Evolutionary conservation across 2,888 invertebrate genomes (phyloP), one percentile per base, ranked within the genome.

Genomic region (Drosophila gaucha): DNA sequence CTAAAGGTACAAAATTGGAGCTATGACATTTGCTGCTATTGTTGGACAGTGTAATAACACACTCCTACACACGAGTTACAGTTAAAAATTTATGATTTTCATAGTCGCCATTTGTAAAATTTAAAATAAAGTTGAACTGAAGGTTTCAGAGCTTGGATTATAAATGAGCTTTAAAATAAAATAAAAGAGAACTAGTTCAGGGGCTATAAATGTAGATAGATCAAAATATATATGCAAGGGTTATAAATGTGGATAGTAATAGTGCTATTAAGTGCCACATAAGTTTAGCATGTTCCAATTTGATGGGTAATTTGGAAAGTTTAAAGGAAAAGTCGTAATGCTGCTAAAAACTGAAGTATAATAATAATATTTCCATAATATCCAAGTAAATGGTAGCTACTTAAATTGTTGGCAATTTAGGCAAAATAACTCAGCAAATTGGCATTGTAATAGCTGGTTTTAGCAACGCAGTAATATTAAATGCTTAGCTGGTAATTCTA

Each of bases 41-140:
- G 69, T 76, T 75, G 78, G 59, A 24, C 59, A 84, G 82, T 80
- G 75, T 85, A 73, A 72, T 33, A 55, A 41, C 67, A 82, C 77
- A 67, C 57, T 71, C 54, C 39, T 43, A 50, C 57, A 58, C 12
- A 44, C 22, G 41, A 26, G 30, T 39, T 43, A 44, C 31, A 43
- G 49, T 86, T 72, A 78, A 84, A 86, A 18, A 44, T 44, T 44
- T 28, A 44, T 44, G 12, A 20, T 16, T 30, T 30, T n/a, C 28
- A 6, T n/a, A 18, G 18, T 4, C n/a, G 30, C 1, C 24, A 41
- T 24, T 41, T 41, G 24, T 1, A 10, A 26, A n/a, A n/a, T n/a
- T n/a, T n/a, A n/a, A n/a, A n/a, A n/a, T n/a, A n/a, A n/a, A n/a
- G n/a, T n/a, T n/a, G n/a, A n/a, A n/a, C n/a, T n/a, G n/a, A n/a